Evolutionary conservation across 2,797 vertebrate genomes (phyloP), one percentile per base, ranked within the genome.

Genomic region (Echiichthys vipera): DNA sequence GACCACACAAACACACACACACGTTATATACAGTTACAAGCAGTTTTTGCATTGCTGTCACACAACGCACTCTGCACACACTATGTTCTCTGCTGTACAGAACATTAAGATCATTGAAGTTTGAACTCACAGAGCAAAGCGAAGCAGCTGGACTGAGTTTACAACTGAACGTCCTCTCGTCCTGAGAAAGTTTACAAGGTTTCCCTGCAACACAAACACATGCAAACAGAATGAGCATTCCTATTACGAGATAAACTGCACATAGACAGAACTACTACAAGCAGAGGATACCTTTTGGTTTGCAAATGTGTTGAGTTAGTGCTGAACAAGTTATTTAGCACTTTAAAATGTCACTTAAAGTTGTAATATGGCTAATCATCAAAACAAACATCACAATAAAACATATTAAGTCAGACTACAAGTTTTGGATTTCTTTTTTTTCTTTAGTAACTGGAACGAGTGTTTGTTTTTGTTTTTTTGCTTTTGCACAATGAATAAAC

Each of bases 151-250:
- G 24, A 64, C 56, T 0, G 64, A 55, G 0, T 74, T 67, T 20
- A 98, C 68, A 0, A 93, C 92, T 0, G 91, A 92, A 2, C 96
- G 95, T 24, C 97, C 97, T 37, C 96, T 92, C 0, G 96, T 94
- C 71, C 96, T 92, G 20, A 98, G 93, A 54, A 95, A 97, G 88
- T 97, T 97, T 42, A 96, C 96, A 74, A 98, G 93, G 89, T 96
- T 98, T 65, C 97, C 97, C 97, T 98, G 86, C 39, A 78, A 80
- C 20, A 62, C 11, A 75, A 80, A 29, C 42, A 64, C 49, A 49
- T n/a, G 0, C 17, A 27, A 5, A 47, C 1, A 34, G 24, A 43
- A 40, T 5, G 39, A n/a, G 25, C 37, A 12, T 36, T 57, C 47
- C 9, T 25, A 12, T 57, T 1, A 36, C 6, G 13, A 62, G 7